Conservation (phyloP, 2,797 vertebrate genomes). For the Eupleurogrammus muticus region DNA sequence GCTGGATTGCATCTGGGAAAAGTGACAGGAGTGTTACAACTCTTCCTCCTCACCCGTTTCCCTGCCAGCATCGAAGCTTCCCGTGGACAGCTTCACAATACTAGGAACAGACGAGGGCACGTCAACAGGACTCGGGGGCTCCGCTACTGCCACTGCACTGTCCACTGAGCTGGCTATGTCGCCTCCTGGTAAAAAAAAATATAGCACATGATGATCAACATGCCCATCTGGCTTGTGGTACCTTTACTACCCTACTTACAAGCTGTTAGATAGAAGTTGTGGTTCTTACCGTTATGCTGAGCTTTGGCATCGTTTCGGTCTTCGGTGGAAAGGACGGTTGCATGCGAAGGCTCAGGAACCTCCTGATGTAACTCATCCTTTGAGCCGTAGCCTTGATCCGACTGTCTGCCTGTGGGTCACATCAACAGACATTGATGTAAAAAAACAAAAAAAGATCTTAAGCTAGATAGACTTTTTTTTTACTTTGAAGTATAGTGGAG, state of each 20-base stretch:
- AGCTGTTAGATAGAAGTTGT: background rate
- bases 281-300: conserved; percentile 78
- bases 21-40: background rate
- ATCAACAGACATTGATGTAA: conserved; percentile 5
- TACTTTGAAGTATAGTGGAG: background rate
- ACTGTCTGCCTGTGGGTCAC: conserved; percentile 84
- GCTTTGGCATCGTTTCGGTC: conserved; percentile 69
- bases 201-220: background rate
- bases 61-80: conserved; percentile 84
- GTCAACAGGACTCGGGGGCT: conserved; percentile 78
- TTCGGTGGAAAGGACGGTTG: conserved; percentile 57
- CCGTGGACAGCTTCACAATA: conserved; percentile 92
- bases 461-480: background rate
- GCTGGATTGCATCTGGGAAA: background rate
- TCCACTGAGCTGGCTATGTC: conserved; percentile 76
- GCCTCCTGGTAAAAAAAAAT: conserved; percentile 53
- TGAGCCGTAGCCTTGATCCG: conserved; percentile 91
- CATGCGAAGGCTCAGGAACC: conserved; percentile 67
- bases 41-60: conserved; percentile 78
- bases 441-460: background rate
- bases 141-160: conserved; percentile 79
- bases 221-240: background rate
- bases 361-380: conserved; percentile 92
- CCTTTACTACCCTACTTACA: background rate
- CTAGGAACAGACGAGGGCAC: conserved; percentile 80